Conservation (phyloP, 2,113 vertebrate species). For the Bubo blakistoni region DNA sequence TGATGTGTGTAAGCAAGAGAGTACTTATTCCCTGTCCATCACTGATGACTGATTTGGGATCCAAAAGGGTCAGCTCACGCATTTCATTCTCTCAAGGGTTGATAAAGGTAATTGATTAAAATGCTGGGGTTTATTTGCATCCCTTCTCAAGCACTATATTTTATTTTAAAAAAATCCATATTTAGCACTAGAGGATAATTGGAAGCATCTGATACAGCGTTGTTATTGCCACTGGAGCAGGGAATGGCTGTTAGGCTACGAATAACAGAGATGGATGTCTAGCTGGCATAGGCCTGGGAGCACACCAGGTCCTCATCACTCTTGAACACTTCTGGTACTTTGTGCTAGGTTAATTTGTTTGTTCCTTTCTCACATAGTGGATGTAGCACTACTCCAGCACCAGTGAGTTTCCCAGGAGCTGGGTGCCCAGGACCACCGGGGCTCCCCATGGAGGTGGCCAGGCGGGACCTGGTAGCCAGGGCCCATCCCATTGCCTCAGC, state of each 20-base stretch:
- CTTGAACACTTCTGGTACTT: not conserved
- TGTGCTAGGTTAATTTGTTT: not conserved
- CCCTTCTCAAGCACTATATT: not conserved
- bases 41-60: not conserved
- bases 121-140: not conserved
- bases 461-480: not conserved
- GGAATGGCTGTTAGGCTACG: not conserved
- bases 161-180: not conserved
- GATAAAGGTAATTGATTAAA: not conserved
- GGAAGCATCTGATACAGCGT: not conserved
- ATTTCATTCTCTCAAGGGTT: not conserved
- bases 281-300: not conserved
- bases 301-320: not conserved
- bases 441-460: not conserved
- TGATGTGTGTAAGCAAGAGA: not conserved
- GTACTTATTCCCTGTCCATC: not conserved
- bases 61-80: not conserved
- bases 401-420: not conserved
- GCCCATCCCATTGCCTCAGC: not conserved
- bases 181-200: not conserved
- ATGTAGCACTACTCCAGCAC: not conserved
- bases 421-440: accelerated
- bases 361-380: not conserved
- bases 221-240: not conserved
- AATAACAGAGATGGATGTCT: not conserved